Evolutionary conservation across 2,797 vertebrate species (phyloP).

Genomic region (Manis javanica): DNA sequence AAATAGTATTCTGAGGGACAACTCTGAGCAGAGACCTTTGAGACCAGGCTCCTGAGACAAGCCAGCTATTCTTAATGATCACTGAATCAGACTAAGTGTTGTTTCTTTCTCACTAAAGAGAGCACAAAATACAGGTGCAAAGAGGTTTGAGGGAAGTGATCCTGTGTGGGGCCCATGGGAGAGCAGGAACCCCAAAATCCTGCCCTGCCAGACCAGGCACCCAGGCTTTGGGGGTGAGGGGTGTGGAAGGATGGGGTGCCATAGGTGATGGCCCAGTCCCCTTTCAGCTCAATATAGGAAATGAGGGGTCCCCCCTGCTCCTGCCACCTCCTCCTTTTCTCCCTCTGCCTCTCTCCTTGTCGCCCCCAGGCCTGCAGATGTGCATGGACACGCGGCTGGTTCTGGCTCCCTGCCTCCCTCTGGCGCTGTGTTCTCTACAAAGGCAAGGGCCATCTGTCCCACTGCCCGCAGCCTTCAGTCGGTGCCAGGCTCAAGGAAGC

Average conservation of each 20-base stretch:
- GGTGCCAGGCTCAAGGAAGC: not conserved
- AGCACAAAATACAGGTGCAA: not conserved
- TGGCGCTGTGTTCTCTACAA: not conserved
- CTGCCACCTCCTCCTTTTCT: not conserved
- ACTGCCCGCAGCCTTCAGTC: not conserved
- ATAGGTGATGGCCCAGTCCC: not conserved
- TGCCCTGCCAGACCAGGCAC: not conserved
- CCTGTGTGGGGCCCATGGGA: not conserved
- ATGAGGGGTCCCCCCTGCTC: not conserved
- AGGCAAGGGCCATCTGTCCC: constrained; percentile 41
- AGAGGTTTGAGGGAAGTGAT: not conserved
- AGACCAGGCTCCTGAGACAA: not conserved
- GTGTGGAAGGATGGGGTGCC: not conserved
- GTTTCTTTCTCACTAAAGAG: constrained; percentile 4
- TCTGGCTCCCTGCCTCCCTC: not conserved
- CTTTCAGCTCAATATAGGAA: not conserved
- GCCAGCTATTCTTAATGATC: not conserved
- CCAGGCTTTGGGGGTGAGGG: not conserved
- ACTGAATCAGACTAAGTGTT: not conserved
- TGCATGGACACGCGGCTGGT: not conserved
- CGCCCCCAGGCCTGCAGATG: constrained; percentile 36
- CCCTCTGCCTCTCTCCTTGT: not conserved
- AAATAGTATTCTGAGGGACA: constrained; percentile 15
- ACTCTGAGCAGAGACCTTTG: not conserved
- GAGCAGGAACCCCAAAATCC: not conserved